phyloP scores from a whole-genome alignment of 2,113 vertebrate species.

The Solea solea region DNA sequence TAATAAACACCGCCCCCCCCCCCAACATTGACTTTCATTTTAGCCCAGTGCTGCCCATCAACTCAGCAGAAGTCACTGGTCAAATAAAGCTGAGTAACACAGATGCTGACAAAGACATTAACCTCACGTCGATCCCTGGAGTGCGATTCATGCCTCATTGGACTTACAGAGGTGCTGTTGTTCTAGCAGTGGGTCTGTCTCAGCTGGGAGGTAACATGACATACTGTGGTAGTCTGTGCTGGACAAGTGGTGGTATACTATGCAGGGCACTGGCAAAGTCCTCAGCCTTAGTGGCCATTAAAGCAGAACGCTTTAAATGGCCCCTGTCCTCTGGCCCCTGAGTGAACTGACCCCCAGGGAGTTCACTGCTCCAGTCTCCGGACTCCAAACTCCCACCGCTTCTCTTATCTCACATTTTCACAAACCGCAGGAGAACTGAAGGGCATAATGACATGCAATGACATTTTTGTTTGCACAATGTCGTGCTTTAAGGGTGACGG shows the following conservation, averaged over 20 bases:
- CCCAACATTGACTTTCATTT: not conserved
- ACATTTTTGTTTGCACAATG: constrained; percentile 27
- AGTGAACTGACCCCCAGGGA: constrained; percentile 75
- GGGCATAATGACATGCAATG: constrained; percentile 47
- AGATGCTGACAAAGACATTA: constrained; percentile 21
- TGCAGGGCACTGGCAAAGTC: constrained; percentile 37
- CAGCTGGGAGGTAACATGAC: constrained; percentile 53
- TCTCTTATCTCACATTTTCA: constrained; percentile 73
- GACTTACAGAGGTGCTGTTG: constrained; percentile 56
- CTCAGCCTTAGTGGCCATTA: constrained; percentile 52
- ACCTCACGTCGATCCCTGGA: constrained; percentile 39
- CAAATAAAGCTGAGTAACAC: constrained; percentile 25
- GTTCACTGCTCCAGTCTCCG: constrained; percentile 37
- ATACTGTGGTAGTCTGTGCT: constrained; percentile 53
- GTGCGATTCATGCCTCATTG: constrained; percentile 41
- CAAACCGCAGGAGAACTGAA: constrained; percentile 48
- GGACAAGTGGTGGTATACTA: constrained; percentile 12
- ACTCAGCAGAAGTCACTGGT: not conserved
- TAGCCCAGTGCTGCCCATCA: not conserved
- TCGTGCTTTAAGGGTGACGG: constrained; percentile 21
- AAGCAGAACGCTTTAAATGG: constrained; percentile 66
- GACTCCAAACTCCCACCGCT: constrained; percentile 47
- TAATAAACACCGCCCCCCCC: not conserved
- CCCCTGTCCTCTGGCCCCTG: constrained; percentile 70
- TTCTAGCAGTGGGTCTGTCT: constrained; percentile 46